Evolutionary conservation across 2,113 vertebrate genomes (phyloP), one percentile per base, ranked within the genome.

Genomic region (Bujurquina vittata): DNA sequence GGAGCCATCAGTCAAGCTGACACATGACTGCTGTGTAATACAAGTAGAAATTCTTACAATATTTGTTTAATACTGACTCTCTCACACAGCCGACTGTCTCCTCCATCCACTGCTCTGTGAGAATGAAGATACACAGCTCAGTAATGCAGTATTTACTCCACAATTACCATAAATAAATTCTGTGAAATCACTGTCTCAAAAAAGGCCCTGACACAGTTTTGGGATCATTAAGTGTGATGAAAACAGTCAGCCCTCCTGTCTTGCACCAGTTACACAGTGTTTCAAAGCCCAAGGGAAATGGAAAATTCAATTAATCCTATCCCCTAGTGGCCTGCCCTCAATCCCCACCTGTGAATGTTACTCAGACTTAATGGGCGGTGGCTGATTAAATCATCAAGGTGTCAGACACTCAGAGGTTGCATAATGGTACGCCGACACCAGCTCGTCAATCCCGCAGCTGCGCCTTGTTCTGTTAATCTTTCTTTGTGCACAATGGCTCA

Each of bases 241-340:
- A 37, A 23, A 55, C 26, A 74, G 57, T 75, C 11, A 31, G 14
- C 20, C 33, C 74, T 63, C 40, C 75, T 22, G 63, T 80, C 77
- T 81, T 87, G 89, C 74, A 91, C 88, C 88, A 92, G 88, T 92
- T 85, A 91, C 84, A 83, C 63, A 73, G 75, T 84, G 87, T 89
- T 67, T 63, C 49, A 86, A 61, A 80, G 61, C 84, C 89, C 46
- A 23, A 40, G 82, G 89, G 87, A 89, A 89, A 90, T 49, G 4
- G 78, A 76, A 86, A 90, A 93, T 88, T 83, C 81, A 91, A 93
- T 93, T 93, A 93, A 80, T 85, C 67, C 62, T 77, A 81, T 89
- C 91, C 84, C 87, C 87, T 78, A 15, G 35, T 11, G 33, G 75
- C 81, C 22, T 61, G 72, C 57, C 87, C 88, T 88, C 63, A 84